Evolutionary conservation across 2,888 invertebrate species (phyloP).

Genomic region (Iselma pallidipennis): DNA sequence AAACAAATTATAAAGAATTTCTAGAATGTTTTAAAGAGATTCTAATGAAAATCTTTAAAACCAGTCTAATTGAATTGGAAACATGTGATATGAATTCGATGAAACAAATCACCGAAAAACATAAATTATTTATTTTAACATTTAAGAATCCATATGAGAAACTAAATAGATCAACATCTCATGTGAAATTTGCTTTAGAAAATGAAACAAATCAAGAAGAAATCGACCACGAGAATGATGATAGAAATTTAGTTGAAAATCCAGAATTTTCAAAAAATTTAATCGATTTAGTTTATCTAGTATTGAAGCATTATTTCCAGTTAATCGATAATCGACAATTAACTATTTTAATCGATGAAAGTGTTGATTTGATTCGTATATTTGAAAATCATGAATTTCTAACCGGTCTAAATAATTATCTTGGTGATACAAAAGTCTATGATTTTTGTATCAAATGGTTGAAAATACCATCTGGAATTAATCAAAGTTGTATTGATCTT

Average conservation of each 20-base stretch:
- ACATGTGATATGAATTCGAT: constrained; percentile 27
- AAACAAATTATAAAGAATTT: constrained; percentile 49
- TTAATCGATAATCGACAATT: background rate
- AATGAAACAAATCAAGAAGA: background rate
- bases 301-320: background rate
- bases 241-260: constrained; percentile 10
- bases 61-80: constrained; percentile 35
- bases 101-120: background rate
- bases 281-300: background rate
- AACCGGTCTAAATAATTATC: constrained; percentile 49
- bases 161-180: background rate
- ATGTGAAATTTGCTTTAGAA: constrained; percentile 58
- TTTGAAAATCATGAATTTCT: constrained; percentile 63
- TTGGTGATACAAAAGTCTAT: constrained; percentile 38
- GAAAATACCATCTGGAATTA: constrained; percentile 56
- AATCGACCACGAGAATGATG: constrained; percentile 15
- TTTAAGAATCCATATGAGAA: background rate
- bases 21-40: constrained; percentile 54
- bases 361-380: constrained; percentile 61
- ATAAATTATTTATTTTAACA: background rate
- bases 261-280: background rate
- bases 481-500: constrained; percentile 59
- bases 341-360: constrained; percentile 10
- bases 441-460: constrained; percentile 57
- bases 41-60: constrained; percentile 47